phyloP scores from a whole-genome alignment of 2,888 invertebrate species.

The Heterodera filipjevi region DNA sequence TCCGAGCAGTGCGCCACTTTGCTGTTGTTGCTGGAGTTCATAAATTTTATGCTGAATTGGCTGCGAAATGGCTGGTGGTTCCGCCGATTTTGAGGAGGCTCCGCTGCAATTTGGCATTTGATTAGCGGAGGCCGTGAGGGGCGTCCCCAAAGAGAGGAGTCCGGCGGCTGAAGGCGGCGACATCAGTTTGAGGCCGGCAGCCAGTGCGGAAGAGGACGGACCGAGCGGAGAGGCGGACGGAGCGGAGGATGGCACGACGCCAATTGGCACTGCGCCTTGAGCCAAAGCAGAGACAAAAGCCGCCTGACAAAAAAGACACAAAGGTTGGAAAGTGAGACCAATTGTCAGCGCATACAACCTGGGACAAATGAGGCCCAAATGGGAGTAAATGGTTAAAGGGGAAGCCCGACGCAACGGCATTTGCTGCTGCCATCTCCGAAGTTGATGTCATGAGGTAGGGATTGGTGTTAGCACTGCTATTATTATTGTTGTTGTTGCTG shows the following conservation, averaged over 20 bases:
- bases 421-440: not conserved
- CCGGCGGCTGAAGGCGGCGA: constrained; percentile 3
- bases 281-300: not conserved
- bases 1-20: not conserved
- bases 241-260: not conserved
- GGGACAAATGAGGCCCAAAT: not conserved
- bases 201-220: not conserved
- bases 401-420: not conserved
- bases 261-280: not conserved
- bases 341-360: not conserved
- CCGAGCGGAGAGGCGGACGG: not conserved
- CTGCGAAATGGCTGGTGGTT: not conserved
- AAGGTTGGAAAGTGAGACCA: not conserved
- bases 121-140: constrained; percentile 7
- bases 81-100: not conserved
- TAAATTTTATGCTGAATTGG: constrained; percentile 31
- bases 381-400: not conserved
- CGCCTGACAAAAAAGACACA: not conserved
- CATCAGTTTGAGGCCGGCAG: not conserved
- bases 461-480: no score
- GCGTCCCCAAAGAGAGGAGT: constrained; percentile 22
- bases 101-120: not conserved
- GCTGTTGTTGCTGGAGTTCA: constrained; percentile 26
- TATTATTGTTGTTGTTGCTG: not conserved
- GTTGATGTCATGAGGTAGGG: not conserved